phyloP scores from a whole-genome alignment of 1,140 invertebrate species.

The Drosophila ohnishii region DNA sequence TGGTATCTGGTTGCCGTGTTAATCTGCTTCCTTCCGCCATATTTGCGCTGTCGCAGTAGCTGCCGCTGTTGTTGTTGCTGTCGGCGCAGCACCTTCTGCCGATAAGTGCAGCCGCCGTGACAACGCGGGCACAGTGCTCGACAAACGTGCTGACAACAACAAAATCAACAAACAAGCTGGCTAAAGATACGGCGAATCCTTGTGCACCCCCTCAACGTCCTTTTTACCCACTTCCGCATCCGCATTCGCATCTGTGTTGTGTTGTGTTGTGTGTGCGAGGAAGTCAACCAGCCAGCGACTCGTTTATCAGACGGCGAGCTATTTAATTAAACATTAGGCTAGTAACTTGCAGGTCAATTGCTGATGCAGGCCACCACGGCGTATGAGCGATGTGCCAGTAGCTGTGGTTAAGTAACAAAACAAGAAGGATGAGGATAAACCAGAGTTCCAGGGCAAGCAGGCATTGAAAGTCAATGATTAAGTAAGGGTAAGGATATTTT shows the following conservation, averaged over 20 bases:
- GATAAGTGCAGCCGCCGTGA: constrained; percentile 57
- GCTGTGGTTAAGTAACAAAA: background rate
- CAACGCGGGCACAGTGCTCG: constrained; percentile 25
- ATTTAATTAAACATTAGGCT: constrained; percentile 60
- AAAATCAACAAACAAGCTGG: constrained; percentile 56
- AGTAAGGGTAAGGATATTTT: background rate
- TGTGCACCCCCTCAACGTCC: background rate
- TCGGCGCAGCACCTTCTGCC: constrained; percentile 39
- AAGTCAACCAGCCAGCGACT: constrained; percentile 37
- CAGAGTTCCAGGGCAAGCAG: background rate
- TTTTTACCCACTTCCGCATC: background rate
- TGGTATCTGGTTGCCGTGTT: constrained; percentile 68
- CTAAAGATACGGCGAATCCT: constrained; percentile 21
- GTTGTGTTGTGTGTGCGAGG: background rate
- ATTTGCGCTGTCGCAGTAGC: constrained; percentile 47
- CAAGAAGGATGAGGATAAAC: background rate
- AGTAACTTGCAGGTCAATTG: constrained; percentile 35
- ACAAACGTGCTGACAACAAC: constrained; percentile 61
- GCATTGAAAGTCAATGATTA: background rate
- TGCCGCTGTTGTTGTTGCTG: background rate
- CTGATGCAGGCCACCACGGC: constrained; percentile 9
- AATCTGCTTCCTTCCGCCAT: constrained; percentile 73
- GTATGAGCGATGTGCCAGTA: constrained; percentile 34
- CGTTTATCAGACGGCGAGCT: constrained; percentile 50
- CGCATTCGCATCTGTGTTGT: background rate